Percentiles rank a stretch among this genome's conserved stretches.
Conservation (phyloP, 2,113 vertebrate genomes). For the Archocentrus centrarchus region DNA sequence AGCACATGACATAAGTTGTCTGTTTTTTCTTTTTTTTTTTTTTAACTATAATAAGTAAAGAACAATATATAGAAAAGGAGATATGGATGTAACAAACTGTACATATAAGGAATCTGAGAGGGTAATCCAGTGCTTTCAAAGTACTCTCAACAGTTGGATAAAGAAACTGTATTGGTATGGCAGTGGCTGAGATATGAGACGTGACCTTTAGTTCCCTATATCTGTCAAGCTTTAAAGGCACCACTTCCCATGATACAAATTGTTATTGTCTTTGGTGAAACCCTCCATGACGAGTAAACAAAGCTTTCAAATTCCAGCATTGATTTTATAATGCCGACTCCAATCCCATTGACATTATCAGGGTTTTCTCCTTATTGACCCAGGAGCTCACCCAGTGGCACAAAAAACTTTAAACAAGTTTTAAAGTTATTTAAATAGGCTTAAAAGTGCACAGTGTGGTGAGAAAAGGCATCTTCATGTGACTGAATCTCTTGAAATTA, state of each 20-base stretch:
- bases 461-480: neutral
- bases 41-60: neutral
- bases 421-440: neutral
- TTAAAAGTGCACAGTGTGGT: rapidly evolving
- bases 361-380: neutral
- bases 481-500: neutral
- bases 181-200: neutral
- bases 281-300: neutral
- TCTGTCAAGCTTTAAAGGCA: conserved; percentile 4
- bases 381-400: neutral
- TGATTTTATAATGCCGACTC: neutral
- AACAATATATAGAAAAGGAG: neutral
- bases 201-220: neutral
- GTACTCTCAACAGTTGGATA: neutral
- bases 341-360: neutral
- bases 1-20: too few relatives aligned
- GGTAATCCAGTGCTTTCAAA: neutral
- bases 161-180: neutral
- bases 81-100: neutral
- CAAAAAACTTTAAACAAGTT: neutral
- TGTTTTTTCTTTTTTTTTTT: neutral
- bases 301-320: conserved; percentile 5
- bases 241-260: neutral
- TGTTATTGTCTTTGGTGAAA: neutral
- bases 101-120: neutral